Conservation (phyloP, 2,888 invertebrate species). For the Microdon myrmicae region DNA sequence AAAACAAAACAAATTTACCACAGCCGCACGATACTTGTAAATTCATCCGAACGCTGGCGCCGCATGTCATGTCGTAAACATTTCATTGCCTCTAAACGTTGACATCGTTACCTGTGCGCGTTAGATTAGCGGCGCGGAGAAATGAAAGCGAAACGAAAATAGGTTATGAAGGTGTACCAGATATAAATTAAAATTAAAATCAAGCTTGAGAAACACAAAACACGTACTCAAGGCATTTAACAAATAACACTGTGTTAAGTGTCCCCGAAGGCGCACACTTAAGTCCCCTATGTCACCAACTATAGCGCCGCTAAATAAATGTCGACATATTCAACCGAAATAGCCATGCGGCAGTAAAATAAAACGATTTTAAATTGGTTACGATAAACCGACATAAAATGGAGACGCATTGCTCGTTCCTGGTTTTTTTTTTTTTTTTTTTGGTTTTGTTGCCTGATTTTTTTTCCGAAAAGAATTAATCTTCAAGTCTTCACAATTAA, state of each 20-base stretch:
- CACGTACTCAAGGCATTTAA: background rate
- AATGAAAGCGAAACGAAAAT: background rate
- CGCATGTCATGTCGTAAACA: constrained; percentile 36
- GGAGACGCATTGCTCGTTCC: too few species aligned
- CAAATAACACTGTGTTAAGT: constrained; percentile 4
- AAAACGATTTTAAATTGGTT: constrained; percentile 16
- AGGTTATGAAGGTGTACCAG: constrained; percentile 17
- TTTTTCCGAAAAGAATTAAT: constrained; percentile 26
- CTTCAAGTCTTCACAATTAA: constrained; percentile 29
- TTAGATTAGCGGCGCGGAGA: constrained; percentile 25
- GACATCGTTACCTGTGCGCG: constrained; percentile 26
- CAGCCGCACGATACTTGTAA: background rate
- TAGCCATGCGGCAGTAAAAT: constrained; percentile 21
- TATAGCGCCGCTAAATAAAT: constrained; percentile 16
- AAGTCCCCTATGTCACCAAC: constrained; percentile 12
- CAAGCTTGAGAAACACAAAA: constrained; percentile 14
- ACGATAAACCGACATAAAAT: constrained; percentile 23
- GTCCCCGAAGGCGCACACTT: background rate
- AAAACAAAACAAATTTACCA: constrained; percentile 24
- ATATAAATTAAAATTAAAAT: constrained; percentile 2
- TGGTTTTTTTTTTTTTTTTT: too few species aligned
- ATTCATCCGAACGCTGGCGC: constrained; percentile 40
- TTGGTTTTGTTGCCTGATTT: too few species aligned
- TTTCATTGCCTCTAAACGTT: constrained; percentile 34
- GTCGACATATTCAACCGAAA: constrained; percentile 3